Conservation (phyloP, 2,797 vertebrate species). For the Gadopsis bispinosus region DNA sequence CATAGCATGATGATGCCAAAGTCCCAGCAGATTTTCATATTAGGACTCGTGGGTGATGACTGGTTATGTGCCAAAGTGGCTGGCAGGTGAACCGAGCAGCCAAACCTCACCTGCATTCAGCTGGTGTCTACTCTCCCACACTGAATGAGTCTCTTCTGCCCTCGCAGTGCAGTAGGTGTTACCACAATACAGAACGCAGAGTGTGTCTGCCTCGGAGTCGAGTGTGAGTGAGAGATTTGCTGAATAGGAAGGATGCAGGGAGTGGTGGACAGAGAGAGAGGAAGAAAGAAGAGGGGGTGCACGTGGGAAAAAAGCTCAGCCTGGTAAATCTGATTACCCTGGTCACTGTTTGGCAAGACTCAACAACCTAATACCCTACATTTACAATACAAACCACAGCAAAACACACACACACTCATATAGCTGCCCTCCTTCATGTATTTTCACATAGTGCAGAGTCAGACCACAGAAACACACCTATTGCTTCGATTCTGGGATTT, state of each 20-base stretch:
- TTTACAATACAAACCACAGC: constrained; percentile 39
- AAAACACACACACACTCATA: neutral
- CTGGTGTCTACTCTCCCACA: neutral
- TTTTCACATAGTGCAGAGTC: neutral
- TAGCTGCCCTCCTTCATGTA: no score
- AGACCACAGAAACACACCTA: neutral
- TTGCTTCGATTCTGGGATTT: neutral
- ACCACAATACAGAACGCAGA: constrained; percentile 4
- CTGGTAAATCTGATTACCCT: constrained; percentile 67
- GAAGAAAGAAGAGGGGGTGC: neutral
- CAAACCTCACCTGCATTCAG: constrained; percentile 12
- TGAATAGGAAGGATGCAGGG: constrained; percentile 34
- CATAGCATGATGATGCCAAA: neutral
- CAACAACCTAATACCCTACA: constrained; percentile 64
- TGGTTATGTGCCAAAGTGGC: neutral
- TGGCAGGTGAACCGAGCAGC: neutral
- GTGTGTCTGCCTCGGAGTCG: neutral
- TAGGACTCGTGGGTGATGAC: neutral
- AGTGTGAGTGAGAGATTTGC: neutral
- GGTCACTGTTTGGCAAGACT: constrained; percentile 55
- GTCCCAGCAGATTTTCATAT: constrained; percentile 1
- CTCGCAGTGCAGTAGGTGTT: neutral
- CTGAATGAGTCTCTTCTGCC: neutral
- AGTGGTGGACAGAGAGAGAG: constrained; percentile 6
- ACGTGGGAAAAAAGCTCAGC: constrained; percentile 48